Evolutionary conservation across 2,797 vertebrate species (phyloP).

Genomic region (Scolopax rusticola): DNA sequence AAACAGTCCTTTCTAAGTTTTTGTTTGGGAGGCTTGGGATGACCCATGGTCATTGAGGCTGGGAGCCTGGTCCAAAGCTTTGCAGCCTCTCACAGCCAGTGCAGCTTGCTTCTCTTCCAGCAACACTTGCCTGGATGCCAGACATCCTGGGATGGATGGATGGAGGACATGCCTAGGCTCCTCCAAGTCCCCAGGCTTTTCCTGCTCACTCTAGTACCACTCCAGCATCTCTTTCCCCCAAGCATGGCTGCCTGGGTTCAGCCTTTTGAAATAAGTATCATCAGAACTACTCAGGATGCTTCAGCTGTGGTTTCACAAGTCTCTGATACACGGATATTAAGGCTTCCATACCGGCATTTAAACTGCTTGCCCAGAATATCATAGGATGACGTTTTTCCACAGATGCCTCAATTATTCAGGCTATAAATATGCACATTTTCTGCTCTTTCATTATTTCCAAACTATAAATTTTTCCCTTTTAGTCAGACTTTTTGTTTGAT

Average conservation of each 20-base stretch:
- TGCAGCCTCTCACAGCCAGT: background rate
- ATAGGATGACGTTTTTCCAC: background rate
- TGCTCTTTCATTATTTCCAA: background rate
- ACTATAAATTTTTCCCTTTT: background rate
- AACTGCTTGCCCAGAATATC: background rate
- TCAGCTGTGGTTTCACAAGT: background rate
- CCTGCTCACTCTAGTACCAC: background rate
- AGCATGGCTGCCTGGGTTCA: background rate
- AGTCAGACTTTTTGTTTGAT: background rate
- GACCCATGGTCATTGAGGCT: background rate
- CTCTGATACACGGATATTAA: background rate
- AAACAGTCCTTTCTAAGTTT: background rate
- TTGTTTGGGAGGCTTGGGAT: background rate
- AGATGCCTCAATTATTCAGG: background rate
- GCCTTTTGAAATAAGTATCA: background rate
- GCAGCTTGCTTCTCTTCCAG: background rate
- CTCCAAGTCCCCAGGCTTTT: background rate
- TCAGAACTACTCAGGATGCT: background rate
- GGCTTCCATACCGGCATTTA: background rate
- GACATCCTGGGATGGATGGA: background rate
- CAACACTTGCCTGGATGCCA: background rate
- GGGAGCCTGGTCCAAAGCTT: background rate
- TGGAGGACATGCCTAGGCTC: background rate
- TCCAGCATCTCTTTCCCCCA: background rate
- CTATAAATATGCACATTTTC: background rate